Evolutionary conservation across 2,113 vertebrate species (phyloP).

Genomic region (Camarhynchus parvulus): DNA sequence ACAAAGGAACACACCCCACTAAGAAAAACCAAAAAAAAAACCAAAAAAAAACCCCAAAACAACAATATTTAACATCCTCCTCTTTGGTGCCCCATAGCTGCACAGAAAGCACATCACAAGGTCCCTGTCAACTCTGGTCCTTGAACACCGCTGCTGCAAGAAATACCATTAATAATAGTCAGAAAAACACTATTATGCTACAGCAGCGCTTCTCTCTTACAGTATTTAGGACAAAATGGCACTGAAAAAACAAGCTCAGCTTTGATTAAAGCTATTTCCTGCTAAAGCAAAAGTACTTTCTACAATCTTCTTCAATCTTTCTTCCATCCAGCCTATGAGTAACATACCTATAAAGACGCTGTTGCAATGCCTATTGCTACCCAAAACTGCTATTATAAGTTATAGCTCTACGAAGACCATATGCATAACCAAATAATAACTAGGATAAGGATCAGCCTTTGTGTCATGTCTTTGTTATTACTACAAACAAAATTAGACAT

Average conservation of each 20-base stretch:
- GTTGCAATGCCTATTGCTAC: background rate
- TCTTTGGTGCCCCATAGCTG: background rate
- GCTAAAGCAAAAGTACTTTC: background rate
- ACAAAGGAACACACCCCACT: background rate
- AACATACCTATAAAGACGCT: background rate
- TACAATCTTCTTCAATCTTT: background rate
- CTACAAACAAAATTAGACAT: constrained; percentile 34
- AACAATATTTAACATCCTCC: background rate
- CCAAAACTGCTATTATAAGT: background rate
- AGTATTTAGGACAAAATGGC: background rate
- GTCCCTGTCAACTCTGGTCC: background rate
- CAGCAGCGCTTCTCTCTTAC: background rate
- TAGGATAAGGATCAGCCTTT: constrained; percentile 28
- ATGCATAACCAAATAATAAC: background rate
- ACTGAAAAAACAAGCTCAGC: background rate
- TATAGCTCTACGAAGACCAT: background rate
- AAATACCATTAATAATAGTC: background rate
- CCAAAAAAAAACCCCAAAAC: background rate
- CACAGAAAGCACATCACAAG: background rate
- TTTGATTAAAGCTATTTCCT: background rate
- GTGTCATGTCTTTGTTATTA: constrained; percentile 10
- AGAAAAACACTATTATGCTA: background rate
- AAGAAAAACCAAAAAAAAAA: no score
- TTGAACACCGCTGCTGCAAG: background rate
- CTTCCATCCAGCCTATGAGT: background rate